These are phyloP conservation scores for Monochamus alternatus DNA, from an alignment of 2,888 invertebrate genomes.

Conservation along the genomic window DNA sequence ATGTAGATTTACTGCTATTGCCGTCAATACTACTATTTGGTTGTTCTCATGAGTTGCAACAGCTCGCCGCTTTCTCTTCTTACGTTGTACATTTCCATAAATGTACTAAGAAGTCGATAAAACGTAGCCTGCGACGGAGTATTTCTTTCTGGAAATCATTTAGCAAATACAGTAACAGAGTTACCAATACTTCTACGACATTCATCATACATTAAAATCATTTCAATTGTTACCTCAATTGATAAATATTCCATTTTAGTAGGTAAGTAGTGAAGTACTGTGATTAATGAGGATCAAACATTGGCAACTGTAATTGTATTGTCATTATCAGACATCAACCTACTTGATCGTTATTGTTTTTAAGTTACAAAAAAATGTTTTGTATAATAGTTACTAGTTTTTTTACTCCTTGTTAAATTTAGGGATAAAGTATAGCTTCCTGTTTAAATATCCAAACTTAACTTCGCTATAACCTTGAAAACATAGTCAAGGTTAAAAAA, in stretches of 20 bases:
- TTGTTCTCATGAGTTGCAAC: not conserved
- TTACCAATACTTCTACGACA: not conserved
- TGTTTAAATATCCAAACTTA: too few species aligned
- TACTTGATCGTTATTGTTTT: too few species aligned
- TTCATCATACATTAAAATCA: not conserved
- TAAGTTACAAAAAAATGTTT: too few species aligned
- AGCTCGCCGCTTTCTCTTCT: not conserved
- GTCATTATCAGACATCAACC: too few species aligned
- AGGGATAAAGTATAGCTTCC: too few species aligned
- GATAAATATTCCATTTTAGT: not conserved
- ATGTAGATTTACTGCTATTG: slow-evolving; percentile 6
- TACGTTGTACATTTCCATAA: not conserved
- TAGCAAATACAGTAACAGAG: not conserved
- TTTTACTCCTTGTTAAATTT: too few species aligned
- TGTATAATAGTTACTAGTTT: too few species aligned
- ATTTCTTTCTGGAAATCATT: slow-evolving; percentile 4
- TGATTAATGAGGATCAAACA: too few species aligned
- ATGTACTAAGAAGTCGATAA: not conserved
- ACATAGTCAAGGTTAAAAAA: too few species aligned
- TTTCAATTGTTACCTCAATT: not conserved
- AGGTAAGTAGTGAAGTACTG: too few species aligned
- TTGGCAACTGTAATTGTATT: too few species aligned
- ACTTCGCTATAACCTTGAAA: too few species aligned
- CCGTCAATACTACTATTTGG: slow-evolving; percentile 2
- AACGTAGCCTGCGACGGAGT: not conserved